Percentiles rank a stretch among this genome's conserved stretches.
Evolutionary conservation across 1,140 invertebrate species (phyloP).

Genomic region (Brachionus rotundiformis): DNA sequence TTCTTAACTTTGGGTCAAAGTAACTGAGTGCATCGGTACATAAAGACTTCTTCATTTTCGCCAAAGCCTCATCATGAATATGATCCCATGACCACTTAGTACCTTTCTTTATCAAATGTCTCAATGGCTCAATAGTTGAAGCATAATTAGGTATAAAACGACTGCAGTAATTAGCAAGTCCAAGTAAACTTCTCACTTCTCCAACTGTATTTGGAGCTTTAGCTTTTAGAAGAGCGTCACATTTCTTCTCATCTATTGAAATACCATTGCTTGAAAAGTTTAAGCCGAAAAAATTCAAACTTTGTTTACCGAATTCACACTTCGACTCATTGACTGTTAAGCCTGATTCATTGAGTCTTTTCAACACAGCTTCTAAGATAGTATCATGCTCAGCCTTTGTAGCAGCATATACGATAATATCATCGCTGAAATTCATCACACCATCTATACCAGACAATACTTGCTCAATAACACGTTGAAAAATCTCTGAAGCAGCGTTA

Average conservation of each 20-base stretch:
- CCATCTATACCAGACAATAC: background rate
- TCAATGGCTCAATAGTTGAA: constrained; percentile 55
- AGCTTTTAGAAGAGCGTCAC: background rate
- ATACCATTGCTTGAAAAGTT: background rate
- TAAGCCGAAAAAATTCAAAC: background rate
- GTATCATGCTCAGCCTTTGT: background rate
- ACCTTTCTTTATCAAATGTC: constrained; percentile 51
- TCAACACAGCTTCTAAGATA: background rate
- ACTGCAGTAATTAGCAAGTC: constrained; percentile 60
- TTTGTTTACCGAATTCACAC: constrained; percentile 2
- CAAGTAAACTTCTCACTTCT: constrained; percentile 54
- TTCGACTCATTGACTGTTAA: background rate
- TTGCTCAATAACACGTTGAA: background rate
- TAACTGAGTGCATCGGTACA: background rate
- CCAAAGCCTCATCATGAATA: constrained; percentile 16
- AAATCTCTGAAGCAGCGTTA: background rate
- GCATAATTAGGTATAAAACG: constrained; percentile 60
- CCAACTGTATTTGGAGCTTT: constrained; percentile 22
- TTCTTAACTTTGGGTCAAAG: background rate
- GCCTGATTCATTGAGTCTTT: background rate
- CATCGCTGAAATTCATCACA: background rate
- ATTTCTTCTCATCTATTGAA: background rate
- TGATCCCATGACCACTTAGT: constrained; percentile 33
- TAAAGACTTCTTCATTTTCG: background rate
- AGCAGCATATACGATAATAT: background rate